Percentiles rank a stretch among this genome's conserved stretches.
These are phyloP conservation scores for Drosophila serrata DNA, from an alignment of 1,140 invertebrate genomes.

Conservation along the genomic window DNA sequence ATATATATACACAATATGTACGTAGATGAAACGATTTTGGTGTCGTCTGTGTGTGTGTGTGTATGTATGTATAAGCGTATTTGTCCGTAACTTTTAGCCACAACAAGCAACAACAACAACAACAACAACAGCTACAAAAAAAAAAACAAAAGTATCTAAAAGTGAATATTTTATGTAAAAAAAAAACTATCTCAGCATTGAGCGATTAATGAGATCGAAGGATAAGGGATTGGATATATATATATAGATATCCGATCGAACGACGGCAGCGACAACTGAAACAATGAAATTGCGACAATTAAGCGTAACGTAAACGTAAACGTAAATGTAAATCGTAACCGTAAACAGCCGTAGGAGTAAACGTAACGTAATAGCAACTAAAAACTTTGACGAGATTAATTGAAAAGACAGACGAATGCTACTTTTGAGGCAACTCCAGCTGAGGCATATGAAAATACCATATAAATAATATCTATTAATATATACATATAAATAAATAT, in stretches of 20 bases:
- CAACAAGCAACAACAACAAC: slow-evolving; percentile 31
- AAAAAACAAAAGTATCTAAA: slow-evolving; percentile 51
- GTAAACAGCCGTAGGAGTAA: slow-evolving; percentile 60
- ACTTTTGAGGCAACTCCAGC: slow-evolving; percentile 48
- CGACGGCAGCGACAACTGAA: slow-evolving; percentile 72
- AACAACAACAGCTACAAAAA: slow-evolving; percentile 15
- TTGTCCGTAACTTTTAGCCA: slow-evolving; percentile 82
- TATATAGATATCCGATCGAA: slow-evolving; percentile 20
- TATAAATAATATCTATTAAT: slow-evolving; percentile 52
- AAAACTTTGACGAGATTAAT: slow-evolving; percentile 12
- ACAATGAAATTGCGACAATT: slow-evolving; percentile 83
- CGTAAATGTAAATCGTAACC: slow-evolving; percentile 57
- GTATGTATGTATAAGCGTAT: slow-evolving; percentile 30
- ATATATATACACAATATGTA: slow-evolving; percentile 48
- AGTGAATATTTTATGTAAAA: slow-evolving; percentile 77
- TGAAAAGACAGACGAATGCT: slow-evolving; percentile 9
- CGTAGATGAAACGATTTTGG: slow-evolving; percentile 61
- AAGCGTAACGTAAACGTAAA: slow-evolving; percentile 67
- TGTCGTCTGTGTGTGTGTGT: slow-evolving; percentile 57
- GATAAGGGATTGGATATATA: slow-evolving; percentile 13
- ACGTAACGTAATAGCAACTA: slow-evolving; percentile 36
- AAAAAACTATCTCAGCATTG: slow-evolving; percentile 45
- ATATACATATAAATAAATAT: slow-evolving; percentile 41
- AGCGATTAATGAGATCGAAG: slow-evolving; percentile 15
- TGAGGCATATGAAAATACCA: slow-evolving; percentile 51